Conservation (phyloP, 2,888 invertebrate genomes). For the Hyles lineata region DNA sequence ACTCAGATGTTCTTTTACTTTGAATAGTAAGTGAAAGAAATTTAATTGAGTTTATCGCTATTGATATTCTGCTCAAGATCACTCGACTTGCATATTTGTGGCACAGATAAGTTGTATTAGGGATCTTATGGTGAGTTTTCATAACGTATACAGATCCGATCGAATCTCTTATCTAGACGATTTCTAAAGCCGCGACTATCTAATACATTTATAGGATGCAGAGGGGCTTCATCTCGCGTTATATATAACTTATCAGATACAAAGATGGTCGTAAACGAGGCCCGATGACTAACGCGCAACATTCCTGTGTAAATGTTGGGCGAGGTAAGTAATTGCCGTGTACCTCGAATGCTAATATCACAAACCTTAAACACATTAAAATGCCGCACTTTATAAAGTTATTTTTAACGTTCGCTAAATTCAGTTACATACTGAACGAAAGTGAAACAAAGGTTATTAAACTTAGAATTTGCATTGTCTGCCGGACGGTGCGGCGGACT, state of each 20-base stretch:
- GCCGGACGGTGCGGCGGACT: not conserved
- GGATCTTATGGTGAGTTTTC: too few relatives aligned
- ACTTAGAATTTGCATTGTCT: slow-evolving; percentile 2
- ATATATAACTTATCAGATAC: slow-evolving; percentile 19
- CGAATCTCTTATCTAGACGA: not conserved
- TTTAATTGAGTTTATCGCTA: not conserved
- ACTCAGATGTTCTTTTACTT: not conserved
- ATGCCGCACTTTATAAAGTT: not conserved
- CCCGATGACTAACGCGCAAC: slow-evolving; percentile 23
- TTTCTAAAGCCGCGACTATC: not conserved
- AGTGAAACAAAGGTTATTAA: slow-evolving; percentile 24
- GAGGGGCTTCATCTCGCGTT: not conserved
- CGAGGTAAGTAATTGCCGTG: slow-evolving; percentile 30
- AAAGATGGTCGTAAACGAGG: slow-evolving; percentile 32
- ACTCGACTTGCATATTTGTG: too few relatives aligned
- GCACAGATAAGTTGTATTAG: too few relatives aligned
- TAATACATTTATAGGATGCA: not conserved
- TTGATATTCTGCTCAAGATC: too few relatives aligned
- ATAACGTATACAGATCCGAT: not conserved
- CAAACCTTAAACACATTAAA: slow-evolving; percentile 13
- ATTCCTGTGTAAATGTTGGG: slow-evolving; percentile 15
- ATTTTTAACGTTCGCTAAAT: slow-evolving; percentile 18
- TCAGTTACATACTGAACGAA: slow-evolving; percentile 12
- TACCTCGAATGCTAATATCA: slow-evolving; percentile 18
- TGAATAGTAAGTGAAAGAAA: not conserved